A percentile compares a stretch with the other conserved stretches of the same genome.
These are phyloP conservation scores for Sinocyclocheilus anshuiensis DNA, from an alignment of 2,113 vertebrate species.

Conservation along the genomic window DNA sequence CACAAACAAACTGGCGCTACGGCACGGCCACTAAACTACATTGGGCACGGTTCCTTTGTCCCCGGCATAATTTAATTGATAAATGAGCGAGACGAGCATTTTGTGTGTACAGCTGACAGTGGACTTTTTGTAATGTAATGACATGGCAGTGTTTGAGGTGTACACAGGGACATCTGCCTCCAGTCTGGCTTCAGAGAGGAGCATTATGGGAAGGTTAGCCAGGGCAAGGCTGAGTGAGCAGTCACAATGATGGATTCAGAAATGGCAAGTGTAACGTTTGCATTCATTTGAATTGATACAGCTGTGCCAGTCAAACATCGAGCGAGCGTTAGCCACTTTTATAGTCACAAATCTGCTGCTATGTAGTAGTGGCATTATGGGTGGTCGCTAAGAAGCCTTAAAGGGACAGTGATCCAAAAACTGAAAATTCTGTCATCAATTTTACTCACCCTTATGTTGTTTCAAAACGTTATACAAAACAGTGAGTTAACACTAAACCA, in stretches of 20 bases:
- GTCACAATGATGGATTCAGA: conserved; percentile 25
- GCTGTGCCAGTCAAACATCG: not conserved
- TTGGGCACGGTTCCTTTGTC: conserved; percentile 43
- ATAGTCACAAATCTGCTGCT: not conserved
- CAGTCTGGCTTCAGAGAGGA: conserved; percentile 26
- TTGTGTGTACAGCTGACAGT: conserved; percentile 33
- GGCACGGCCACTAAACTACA: conserved; percentile 29
- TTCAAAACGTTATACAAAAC: not conserved
- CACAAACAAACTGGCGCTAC: not conserved
- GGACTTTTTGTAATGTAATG: conserved; percentile 31
- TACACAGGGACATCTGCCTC: conserved; percentile 40
- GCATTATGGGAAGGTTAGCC: conserved; percentile 41
- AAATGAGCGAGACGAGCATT: conserved; percentile 42
- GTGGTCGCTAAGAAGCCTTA: not conserved
- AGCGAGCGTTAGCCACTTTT: not conserved
- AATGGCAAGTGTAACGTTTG: conserved; percentile 18
- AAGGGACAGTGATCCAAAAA: not conserved
- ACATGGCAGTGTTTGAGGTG: conserved; percentile 33
- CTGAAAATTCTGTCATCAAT: not conserved
- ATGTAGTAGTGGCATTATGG: not conserved
- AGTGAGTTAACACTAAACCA: not conserved
- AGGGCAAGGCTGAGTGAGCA: not conserved
- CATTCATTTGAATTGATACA: conserved; percentile 1
- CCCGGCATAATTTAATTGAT: conserved; percentile 31
- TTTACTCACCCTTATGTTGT: not conserved